Evolutionary conservation across 2,113 vertebrate genomes (phyloP).

Genomic region (Lates calcarifer): DNA sequence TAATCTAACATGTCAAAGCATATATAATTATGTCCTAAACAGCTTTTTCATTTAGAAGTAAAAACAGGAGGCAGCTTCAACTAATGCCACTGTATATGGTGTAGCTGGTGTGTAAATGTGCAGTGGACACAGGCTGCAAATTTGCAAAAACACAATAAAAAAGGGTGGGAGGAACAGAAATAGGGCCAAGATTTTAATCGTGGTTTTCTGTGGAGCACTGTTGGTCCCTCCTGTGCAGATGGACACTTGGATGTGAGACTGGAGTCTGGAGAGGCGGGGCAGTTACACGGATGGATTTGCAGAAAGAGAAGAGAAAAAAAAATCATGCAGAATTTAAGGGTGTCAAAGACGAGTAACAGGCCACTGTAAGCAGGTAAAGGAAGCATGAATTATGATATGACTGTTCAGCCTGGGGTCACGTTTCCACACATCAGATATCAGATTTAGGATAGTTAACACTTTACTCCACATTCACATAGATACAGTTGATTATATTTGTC

Average conservation of each 20-base stretch:
- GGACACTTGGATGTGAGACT: conserved; percentile 39
- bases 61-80: conserved; percentile 11
- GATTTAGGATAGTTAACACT: conserved; percentile 5
- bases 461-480: not conserved
- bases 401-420: conserved; percentile 23
- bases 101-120: conserved; percentile 14
- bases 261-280: not conserved
- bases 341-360: conserved; percentile 27
- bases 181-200: conserved; percentile 25
- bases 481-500: not conserved
- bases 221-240: conserved; percentile 43
- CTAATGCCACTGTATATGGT: not conserved
- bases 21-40: not conserved
- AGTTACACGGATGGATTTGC: conserved; percentile 58
- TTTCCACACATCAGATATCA: conserved; percentile 31
- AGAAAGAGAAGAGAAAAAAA: too few species aligned
- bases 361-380: conserved; percentile 14
- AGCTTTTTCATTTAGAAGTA: not conserved
- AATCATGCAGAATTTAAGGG: conserved; percentile 27
- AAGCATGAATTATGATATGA: conserved; percentile 45
- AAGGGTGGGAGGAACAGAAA: not conserved
- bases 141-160: conserved; percentile 24
- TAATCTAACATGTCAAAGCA: not conserved
- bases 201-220: not conserved
- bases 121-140: not conserved